phyloP scores from a whole-genome alignment of 2,888 invertebrate species.

The Lymantria monacha region DNA sequence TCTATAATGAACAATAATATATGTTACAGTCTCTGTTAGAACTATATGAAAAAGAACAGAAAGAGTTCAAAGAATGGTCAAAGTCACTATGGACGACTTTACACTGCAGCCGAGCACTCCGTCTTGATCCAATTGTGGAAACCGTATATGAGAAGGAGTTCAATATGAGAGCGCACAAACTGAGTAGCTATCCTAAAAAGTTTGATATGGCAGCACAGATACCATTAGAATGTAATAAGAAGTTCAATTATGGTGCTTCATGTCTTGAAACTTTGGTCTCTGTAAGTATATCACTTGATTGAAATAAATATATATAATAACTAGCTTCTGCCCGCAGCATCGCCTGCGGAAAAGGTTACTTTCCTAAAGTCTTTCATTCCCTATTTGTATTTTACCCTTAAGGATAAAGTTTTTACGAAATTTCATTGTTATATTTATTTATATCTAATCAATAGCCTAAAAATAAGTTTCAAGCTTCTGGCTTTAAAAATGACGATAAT shows the following conservation, averaged over 20 bases:
- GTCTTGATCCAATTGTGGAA: slow-evolving; percentile 58
- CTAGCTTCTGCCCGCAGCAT: no score
- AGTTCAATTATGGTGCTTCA: slow-evolving; percentile 37
- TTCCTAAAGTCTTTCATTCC: no score
- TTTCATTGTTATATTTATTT: no score
- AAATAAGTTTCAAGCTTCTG: no score
- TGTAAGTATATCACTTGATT: slow-evolving; percentile 42
- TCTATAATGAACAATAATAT: no score
- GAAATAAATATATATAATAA: no score
- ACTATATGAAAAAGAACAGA: slow-evolving; percentile 56
- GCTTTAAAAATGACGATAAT: no score
- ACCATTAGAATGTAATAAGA: slow-evolving; percentile 36
- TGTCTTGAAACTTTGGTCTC: slow-evolving; percentile 46
- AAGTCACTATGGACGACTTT: slow-evolving; percentile 51
- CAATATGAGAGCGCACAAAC: slow-evolving; percentile 41
- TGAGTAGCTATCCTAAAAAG: slow-evolving; percentile 48
- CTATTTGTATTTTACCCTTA: no score
- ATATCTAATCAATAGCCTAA: no score
- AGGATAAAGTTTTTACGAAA: no score
- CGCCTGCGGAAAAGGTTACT: no score
- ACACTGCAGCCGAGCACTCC: slow-evolving; percentile 56
- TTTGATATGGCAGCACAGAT: slow-evolving; percentile 63
- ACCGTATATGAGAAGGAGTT: slow-evolving; percentile 60
- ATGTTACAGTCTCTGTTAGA: slow-evolving; percentile 48
- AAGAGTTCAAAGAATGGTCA: slow-evolving; percentile 65